Base-by-base conservation (phyloP, 2,113 vertebrate genomes). In the Lates calcarifer region DNA sequence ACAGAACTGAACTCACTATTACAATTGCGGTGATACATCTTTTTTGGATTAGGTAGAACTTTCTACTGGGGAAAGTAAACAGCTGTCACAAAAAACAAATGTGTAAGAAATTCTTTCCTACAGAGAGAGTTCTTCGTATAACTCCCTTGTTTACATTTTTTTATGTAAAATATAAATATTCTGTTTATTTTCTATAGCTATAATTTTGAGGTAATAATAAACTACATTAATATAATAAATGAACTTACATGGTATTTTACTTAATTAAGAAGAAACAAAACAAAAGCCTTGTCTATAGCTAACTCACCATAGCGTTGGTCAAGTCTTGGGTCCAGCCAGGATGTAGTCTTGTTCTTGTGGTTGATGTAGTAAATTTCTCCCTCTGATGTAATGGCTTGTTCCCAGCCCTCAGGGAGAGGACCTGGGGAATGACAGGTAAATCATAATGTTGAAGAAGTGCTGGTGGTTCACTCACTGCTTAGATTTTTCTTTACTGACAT, bases 341-440 rank as follows among this genome's bases (percentile, higher is more conserved):
- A 99, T 89, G 98, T 99, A 89, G 97, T 97, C 95, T 99, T 99
- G 96, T 98, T 99, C 95, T 99, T 98, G 96, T 99, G 98, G 95
- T 99, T 99, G 95, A 99, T 99, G 95, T 98, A 99, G 96, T 99
- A 99, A 94, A 98, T 97, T 95, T 99, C 98, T 93, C 98, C 98
- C 91, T 99, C 98, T 94, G 97, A 96, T 94, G 98, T 99, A 92
- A 98, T 96, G 81, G 97, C 97, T 95, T 99, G 98, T 94, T 99
- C 98, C 98, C 98, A 99, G 95, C 97, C 97, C 62, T 99, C 98
- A 93, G 98, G 98, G 89, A 99, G 96, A 94, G 98, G 95, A 95
- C 97, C 98, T 99, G 94, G 77, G 93, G 73, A 65, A 79, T 91
- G 82, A 93, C 92, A 95, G 88, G 87, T 89, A 92, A 93, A 94